phyloP scores from a whole-genome alignment of 2,113 vertebrate genomes.

The Chauna torquata region DNA sequence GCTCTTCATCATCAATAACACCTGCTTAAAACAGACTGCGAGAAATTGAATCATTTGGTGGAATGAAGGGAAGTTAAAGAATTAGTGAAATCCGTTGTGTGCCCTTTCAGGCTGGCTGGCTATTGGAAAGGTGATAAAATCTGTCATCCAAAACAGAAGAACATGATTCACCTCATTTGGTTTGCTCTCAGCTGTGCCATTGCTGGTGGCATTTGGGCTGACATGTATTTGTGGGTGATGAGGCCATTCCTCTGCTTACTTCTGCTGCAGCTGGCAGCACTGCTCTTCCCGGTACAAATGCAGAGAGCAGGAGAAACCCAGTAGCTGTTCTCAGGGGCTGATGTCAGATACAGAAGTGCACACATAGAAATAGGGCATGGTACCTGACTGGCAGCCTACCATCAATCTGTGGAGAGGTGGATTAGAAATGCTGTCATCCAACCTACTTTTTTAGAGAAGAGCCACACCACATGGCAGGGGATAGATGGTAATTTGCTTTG shows the following conservation, averaged over 20 bases:
- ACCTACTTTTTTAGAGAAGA: not conserved
- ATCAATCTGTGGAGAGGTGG: not conserved
- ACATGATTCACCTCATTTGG: not conserved
- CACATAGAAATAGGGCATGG: not conserved
- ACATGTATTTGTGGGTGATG: not conserved
- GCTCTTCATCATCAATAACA: not conserved
- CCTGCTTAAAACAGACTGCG: not conserved
- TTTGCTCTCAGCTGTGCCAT: not conserved
- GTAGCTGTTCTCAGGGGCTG: not conserved
- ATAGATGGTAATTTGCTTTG: not conserved
- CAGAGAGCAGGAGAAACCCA: not conserved
- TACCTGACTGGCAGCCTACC: too few relatives aligned
- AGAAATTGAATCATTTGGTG: not conserved
- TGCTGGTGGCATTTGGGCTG: not conserved
- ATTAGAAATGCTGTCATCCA: not conserved
- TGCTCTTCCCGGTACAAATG: not conserved
- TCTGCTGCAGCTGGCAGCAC: not conserved
- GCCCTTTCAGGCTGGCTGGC: not conserved
- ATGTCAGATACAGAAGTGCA: not conserved
- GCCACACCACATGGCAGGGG: not conserved
- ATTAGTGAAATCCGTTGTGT: not conserved
- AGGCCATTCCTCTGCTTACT: not conserved
- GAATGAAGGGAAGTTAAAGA: not conserved
- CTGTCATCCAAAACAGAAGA: not conserved
- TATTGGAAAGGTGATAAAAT: not conserved